A percentile compares a stretch with the other conserved stretches of the same genome.
These are phyloP conservation scores for Brachyhypopomus occidentalis DNA, from an alignment of 2,113 vertebrate species.

Conservation along the genomic window DNA sequence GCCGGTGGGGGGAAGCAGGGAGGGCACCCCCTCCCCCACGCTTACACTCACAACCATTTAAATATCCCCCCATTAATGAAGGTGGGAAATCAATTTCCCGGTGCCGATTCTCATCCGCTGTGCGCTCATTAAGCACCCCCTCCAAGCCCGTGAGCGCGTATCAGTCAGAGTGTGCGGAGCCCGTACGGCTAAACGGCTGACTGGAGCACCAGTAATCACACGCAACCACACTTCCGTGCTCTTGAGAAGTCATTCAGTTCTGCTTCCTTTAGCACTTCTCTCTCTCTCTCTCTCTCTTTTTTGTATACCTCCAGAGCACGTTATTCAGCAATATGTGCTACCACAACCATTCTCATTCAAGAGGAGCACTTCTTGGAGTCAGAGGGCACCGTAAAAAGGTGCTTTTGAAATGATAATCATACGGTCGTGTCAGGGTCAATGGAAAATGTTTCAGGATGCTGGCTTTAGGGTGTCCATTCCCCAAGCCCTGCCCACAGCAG, in stretches of 20 bases:
- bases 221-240: conserved; percentile 60
- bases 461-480: background rate
- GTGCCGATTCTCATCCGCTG: conserved; percentile 57
- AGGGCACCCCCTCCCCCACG: background rate
- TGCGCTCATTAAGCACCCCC: conserved; percentile 67
- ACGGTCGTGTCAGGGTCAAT: conserved; percentile 5
- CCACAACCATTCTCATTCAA: conserved; percentile 11
- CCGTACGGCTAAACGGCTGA: conserved; percentile 66
- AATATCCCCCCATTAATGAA: conserved; percentile 70
- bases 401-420: conserved; percentile 32
- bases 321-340: conserved; percentile 19
- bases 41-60: conserved; percentile 64
- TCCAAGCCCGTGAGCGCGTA: conserved; percentile 66
- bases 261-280: conserved; percentile 58
- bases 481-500: background rate
- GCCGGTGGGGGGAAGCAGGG: background rate
- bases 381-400: conserved; percentile 16
- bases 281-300: conserved; percentile 7
- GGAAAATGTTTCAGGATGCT: background rate
- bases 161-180: conserved; percentile 64
- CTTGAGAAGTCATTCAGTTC: conserved; percentile 69
- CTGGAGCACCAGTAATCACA: conserved; percentile 56
- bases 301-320: conserved; percentile 17
- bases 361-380: background rate
- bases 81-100: conserved; percentile 70